Percentiles rank a stretch among this genome's conserved stretches.
phyloP scores from a whole-genome alignment of 2,797 vertebrate species.

The Sylvia borin region DNA sequence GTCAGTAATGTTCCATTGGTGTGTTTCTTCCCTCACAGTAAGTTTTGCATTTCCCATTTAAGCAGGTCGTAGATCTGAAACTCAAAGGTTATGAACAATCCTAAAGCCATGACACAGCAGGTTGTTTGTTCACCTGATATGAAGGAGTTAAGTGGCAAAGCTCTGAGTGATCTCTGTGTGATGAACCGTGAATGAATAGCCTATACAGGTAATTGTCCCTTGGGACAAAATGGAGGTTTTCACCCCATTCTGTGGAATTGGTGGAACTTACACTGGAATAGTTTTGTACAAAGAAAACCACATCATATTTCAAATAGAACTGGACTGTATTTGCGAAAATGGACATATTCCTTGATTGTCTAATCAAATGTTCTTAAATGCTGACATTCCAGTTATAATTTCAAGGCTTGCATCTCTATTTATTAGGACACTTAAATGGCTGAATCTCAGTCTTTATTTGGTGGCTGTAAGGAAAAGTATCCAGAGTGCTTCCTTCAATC shows the following conservation, averaged over 20 bases:
- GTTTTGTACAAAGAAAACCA: not conserved
- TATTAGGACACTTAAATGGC: not conserved
- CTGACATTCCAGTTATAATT: not conserved
- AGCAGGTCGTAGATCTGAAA: not conserved
- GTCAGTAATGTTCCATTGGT: not conserved
- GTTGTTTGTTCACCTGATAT: not conserved
- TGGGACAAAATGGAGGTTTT: not conserved
- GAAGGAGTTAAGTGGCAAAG: not conserved
- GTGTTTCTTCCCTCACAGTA: not conserved
- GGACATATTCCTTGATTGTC: not conserved
- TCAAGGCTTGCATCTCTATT: not conserved
- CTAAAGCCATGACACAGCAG: not conserved
- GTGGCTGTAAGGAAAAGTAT: not conserved
- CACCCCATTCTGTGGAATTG: not conserved
- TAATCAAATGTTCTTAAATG: not conserved
- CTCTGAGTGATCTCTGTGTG: not conserved
- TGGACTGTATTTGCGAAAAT: not conserved
- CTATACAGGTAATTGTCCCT: not conserved
- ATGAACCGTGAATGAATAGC: not conserved
- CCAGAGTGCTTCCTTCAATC: not conserved
- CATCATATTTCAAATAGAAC: not conserved
- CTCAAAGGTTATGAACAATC: not conserved
- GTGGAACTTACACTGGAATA: not conserved
- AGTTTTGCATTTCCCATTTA: not conserved
- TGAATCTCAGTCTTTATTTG: not conserved